Evolutionary conservation across 2,888 invertebrate genomes (phyloP).

Genomic region (Clistopyga incitator): DNA sequence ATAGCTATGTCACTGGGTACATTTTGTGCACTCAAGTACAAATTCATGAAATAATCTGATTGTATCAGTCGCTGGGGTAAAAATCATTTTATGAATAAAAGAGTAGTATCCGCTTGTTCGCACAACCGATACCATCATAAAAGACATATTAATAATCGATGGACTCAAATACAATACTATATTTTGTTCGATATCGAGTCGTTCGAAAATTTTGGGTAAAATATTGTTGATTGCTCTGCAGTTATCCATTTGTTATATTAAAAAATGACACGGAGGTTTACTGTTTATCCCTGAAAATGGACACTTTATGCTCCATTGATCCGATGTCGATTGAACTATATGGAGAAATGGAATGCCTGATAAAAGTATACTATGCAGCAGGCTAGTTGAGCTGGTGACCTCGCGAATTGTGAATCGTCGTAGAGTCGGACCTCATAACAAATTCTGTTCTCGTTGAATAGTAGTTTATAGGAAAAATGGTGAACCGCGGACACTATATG

Average conservation of each 20-base stretch:
- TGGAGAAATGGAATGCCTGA: background rate
- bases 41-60: too few species aligned
- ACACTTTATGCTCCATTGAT: background rate
- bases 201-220: background rate
- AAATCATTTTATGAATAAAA: background rate
- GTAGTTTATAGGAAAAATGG: background rate
- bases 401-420: background rate
- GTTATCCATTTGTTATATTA: background rate
- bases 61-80: too few species aligned
- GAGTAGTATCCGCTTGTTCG: background rate
- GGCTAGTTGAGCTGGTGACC: background rate
- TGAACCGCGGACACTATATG: background rate
- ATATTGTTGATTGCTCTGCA: background rate
- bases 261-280: background rate
- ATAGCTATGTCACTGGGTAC: too few species aligned
- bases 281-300: background rate
- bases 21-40: too few species aligned
- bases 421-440: background rate
- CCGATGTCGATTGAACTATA: background rate
- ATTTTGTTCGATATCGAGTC: background rate
- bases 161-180: background rate
- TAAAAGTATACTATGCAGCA: background rate
- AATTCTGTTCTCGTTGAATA: slow-evolving; percentile 9
- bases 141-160: background rate
- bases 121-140: background rate